Base-by-base conservation (phyloP, 2,113 vertebrate species). In the Passer domesticus region DNA sequence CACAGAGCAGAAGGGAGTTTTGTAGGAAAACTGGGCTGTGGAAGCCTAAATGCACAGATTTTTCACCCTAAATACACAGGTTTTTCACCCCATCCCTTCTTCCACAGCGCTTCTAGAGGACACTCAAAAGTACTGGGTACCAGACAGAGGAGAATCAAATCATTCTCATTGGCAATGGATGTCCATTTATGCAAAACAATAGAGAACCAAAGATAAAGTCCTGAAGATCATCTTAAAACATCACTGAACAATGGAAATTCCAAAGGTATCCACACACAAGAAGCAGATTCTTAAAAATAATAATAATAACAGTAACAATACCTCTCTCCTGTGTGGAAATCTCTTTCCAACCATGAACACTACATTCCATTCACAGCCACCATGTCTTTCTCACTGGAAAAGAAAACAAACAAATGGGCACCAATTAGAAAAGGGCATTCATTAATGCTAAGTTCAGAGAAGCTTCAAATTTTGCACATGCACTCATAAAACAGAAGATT, bases 321-420 rank as follows among this genome's bases (percentile, higher is more conserved):
- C 98, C 98, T 98, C 6, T 17, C 28, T 87, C 85, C 72, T 55
- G 53, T 22, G 50, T 18, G n/a, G 88, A 94, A 95, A 84, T 87
- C 82, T 92, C 77, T 52, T 91, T 80, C 52, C 94, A 56, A 59
- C 92, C 97, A 98, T 89, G 94, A 97, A 97, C 94, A 60, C 30
- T 72, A 92, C 66, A 94, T 95, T 94, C 87, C 78, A 73, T 47
- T 92, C 78, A 81, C 70, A 83, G 90, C 73, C 96, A 97, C 94
- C 98, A 97, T 96, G 74, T 95, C 96, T 60, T 95, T 79, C 69
- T 94, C 95, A 97, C 96, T 97, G 72, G 35, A 77, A 90, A 89
- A 95, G 83, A 97, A 98, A 73, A 44, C 95, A 97, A 97, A 92
- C 52, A 97, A 97, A 97, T 20, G 67, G 74, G 76, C 49, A 79